A percentile compares a stretch with the other conserved stretches of the same genome.
Conservation (phyloP, 2,888 invertebrate genomes). For the Apodemia duryi region DNA sequence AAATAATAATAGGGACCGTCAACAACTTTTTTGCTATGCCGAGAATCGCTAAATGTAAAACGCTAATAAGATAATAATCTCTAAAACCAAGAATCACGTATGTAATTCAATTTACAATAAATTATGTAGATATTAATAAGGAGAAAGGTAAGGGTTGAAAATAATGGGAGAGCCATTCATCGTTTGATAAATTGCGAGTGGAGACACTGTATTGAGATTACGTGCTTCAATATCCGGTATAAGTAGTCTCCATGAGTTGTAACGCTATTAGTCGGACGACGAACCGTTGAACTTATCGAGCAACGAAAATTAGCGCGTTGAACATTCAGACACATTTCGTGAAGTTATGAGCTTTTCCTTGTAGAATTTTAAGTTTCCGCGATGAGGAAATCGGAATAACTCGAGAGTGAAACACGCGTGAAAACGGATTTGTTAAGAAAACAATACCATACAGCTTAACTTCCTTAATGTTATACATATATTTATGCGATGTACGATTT, state of each 20-base stretch:
- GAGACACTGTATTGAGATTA: conserved; percentile 75
- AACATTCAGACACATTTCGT: conserved; percentile 41
- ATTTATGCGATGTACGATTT: background rate
- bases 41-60: background rate
- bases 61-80: conserved; percentile 34
- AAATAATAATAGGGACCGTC: too few relatives aligned
- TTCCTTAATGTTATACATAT: conserved; percentile 5
- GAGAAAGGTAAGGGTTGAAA: conserved; percentile 72
- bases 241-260: conserved; percentile 42
- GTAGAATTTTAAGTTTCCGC: conserved; percentile 39
- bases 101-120: conserved; percentile 79
- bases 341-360: conserved; percentile 38
- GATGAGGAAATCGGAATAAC: conserved; percentile 42
- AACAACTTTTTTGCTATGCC: too few relatives aligned
- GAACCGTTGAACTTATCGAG: conserved; percentile 29
- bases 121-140: conserved; percentile 79
- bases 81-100: conserved; percentile 60
- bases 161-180: conserved; percentile 72
- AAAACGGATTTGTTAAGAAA: conserved; percentile 31
- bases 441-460: conserved; percentile 27
- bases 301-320: conserved; percentile 44
- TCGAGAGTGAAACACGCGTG: conserved; percentile 38
- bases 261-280: conserved; percentile 28
- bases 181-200: conserved; percentile 75
- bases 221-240: conserved; percentile 77